Base-by-base conservation (phyloP, 2,888 invertebrate genomes). In the Scotopteryx bipunctaria region DNA sequence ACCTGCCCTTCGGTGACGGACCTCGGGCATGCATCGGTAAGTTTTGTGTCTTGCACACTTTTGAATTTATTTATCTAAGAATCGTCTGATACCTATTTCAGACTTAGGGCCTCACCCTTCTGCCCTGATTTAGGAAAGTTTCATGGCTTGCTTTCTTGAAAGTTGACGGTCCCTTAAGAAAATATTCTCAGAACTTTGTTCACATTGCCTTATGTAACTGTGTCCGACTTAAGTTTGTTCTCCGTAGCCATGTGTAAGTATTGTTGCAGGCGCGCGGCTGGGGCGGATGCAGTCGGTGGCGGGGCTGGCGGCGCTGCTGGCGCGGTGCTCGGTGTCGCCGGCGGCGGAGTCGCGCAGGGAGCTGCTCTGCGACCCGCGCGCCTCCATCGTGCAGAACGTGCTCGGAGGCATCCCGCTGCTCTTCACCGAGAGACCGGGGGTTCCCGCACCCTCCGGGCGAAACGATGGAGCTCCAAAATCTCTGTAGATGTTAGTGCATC, bases 241-340 rank as follows among this genome's bases (percentile, higher is more conserved):
- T n/a, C n/a, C n/a, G n/a, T 31, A 31, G 4, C 8, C 11, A 23
- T 5, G 17, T 27, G 21, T 42, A 9, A 9, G 2, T 36, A 8
- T 23, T 48, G 19, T 15, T 37, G 4, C 73, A 84, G 84, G 82
- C n/a, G 77, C 74, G 21, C 78, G 84, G 0, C 46, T 84, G 37
- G 84, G 85, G 0, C 57, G 72, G 29, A 82, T 85, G 83, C 84
- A 85, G 72, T 81, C 84, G 6, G 66, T 83, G 61, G 81, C 84
- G 0, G 84, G 84, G 1, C 66, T 84, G 41, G 83, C 83, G 13
- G 80, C 83, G 9, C 55, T 85, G 15, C 68, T 85, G 50, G 65
- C 76, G 2, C 54, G 53, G 45, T 77, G 69, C 55, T 44, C 67
- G 0, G 80, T 83, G 43, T 35, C 59, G 6, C 82, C 84, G 3